Base-by-base conservation (phyloP, 23 tunicate species). In the Pegea sp. region DNA sequence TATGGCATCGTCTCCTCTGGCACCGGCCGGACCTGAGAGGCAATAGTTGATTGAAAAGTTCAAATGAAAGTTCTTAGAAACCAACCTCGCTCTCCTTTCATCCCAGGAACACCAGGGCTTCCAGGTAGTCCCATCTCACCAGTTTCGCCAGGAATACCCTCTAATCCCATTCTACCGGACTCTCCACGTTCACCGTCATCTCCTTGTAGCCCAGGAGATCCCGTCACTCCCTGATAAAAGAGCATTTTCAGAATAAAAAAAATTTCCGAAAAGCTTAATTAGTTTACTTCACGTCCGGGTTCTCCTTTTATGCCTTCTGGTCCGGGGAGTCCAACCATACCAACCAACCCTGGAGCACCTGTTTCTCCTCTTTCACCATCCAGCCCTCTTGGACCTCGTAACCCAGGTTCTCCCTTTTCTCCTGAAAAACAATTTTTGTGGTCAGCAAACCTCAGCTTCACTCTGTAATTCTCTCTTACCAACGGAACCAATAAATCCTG, bases 241-340 rank as follows among this genome's bases (percentile, higher is more conserved):
- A 38, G 16, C 11, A 38, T 8, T 38, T 38, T 38, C 16, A 38
- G 46, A 8, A 38, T 38, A 8, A 38, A 8, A 38, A 38, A 8
- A 38, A 8, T 8, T 8, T 8, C 11, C 11, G 46, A 38, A 16
- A 38, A 38, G 16, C 16, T 38, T 8, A 11, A 8, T 8, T 16
- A 8, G 16, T 16, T 38, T 38, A 38, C 46, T 16, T 8, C 16
- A 8, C 13, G 46, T 38, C 46, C 46, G 16, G 16, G 13, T 8
- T 16, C 16, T 38, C 46, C 46, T 38, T 38, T 38, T 38, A 8
- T 38, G 46, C 46, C 46, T 8, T 72, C 80, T 34, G 58, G 34
- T 16, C 93, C 93, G 8, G 80, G 70, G n/a, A 51, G 75, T 20
- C 93, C 93, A n/a, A 60, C 23, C 24, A 52, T 4, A 23, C 69